phyloP scores from a whole-genome alignment of 2,888 invertebrate genomes.

The Heliconius ismenius region DNA sequence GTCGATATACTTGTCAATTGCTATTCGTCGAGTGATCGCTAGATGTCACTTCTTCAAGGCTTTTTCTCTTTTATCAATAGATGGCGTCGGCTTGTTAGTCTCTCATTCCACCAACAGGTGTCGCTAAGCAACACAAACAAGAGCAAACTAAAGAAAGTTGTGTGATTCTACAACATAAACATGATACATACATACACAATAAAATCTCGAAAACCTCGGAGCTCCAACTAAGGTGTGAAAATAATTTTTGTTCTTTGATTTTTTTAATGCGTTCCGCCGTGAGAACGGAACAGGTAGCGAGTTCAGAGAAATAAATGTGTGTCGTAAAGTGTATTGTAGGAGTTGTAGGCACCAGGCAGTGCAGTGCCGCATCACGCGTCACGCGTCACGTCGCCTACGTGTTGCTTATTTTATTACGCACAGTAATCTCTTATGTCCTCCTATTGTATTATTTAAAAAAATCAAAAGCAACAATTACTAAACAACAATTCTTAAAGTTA shows the following conservation, averaged over 20 bases:
- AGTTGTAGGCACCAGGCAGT: not conserved
- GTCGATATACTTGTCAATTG: not conserved
- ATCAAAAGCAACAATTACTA: not conserved
- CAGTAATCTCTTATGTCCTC: slow-evolving; percentile 34
- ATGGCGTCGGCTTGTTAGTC: slow-evolving; percentile 39
- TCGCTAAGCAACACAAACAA: slow-evolving; percentile 48
- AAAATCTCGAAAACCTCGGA: slow-evolving; percentile 69
- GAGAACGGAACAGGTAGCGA: slow-evolving; percentile 67
- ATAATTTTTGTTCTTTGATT: slow-evolving; percentile 71
- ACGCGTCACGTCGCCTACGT: slow-evolving; percentile 47
- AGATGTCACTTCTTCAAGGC: not conserved
- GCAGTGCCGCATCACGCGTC: slow-evolving; percentile 37
- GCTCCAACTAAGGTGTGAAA: slow-evolving; percentile 78
- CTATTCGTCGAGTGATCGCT: not conserved
- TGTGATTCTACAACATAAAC: slow-evolving; percentile 62
- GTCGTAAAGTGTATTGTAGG: slow-evolving; percentile 50
- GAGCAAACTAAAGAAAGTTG: slow-evolving; percentile 60
- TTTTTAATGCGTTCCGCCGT: slow-evolving; percentile 63
- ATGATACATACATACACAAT: slow-evolving; percentile 64
- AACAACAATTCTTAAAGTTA: not conserved
- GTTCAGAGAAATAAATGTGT: slow-evolving; percentile 53
- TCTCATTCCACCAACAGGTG: slow-evolving; percentile 53
- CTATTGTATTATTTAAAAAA: slow-evolving; percentile 18
- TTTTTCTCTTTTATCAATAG: slow-evolving; percentile 18
- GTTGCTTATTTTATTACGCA: slow-evolving; percentile 41